These are phyloP conservation scores for Anguilla megastoma DNA, from an alignment of 2,797 vertebrate genomes.

Conservation along the genomic window DNA sequence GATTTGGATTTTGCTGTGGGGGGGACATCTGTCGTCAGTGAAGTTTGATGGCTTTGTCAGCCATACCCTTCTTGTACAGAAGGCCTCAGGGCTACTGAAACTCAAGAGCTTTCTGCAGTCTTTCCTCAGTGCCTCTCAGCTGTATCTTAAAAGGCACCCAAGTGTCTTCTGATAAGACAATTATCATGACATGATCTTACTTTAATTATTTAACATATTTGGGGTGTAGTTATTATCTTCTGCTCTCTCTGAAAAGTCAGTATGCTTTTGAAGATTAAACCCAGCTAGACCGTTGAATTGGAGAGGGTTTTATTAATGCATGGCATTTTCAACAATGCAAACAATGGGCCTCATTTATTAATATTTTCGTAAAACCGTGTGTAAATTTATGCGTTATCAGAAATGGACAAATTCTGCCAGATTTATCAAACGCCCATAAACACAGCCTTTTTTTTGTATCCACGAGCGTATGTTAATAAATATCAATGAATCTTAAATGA, in stretches of 20 bases:
- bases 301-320: not conserved
- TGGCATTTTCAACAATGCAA: not conserved
- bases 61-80: not conserved
- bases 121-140: not conserved
- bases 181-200: not conserved
- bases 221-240: not conserved
- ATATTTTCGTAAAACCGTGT: too few species aligned
- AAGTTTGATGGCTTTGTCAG: constrained; percentile 61
- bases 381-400: too few species aligned
- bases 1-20: constrained; percentile 69
- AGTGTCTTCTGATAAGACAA: not conserved
- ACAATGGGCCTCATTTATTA: not conserved
- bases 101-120: not conserved
- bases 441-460: too few species aligned
- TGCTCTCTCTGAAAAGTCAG: not conserved
- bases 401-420: too few species aligned
- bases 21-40: constrained; percentile 57
- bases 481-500: too few species aligned
- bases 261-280: not conserved
- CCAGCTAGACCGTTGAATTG: not conserved
- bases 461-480: too few species aligned
- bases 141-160: not conserved
- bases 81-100: constrained; percentile 18
- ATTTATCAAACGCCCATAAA: too few species aligned
- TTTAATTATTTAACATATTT: not conserved